Percentiles rank a stretch among this genome's conserved stretches.
phyloP scores from a whole-genome alignment of 2,113 vertebrate genomes.

The Corydoras sp. region DNA sequence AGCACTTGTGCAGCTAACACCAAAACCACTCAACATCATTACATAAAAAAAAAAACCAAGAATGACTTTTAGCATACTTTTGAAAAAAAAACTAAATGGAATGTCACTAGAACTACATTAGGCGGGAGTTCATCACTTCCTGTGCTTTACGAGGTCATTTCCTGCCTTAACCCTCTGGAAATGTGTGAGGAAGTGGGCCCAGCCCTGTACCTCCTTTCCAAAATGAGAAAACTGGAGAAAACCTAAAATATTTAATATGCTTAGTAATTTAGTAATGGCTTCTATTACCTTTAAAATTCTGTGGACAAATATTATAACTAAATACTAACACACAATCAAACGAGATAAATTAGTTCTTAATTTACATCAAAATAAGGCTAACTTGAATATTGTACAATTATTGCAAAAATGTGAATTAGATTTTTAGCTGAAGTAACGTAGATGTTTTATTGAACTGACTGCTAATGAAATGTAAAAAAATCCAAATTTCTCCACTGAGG shows the following conservation, averaged over 20 bases:
- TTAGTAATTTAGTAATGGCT: too few relatives aligned
- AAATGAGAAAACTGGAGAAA: neutral
- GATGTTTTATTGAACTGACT: neutral
- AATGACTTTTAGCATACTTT: neutral
- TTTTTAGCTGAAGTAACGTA: too few relatives aligned
- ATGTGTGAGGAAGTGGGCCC: slow-evolving; percentile 59
- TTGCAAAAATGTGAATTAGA: too few relatives aligned
- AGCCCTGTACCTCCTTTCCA: slow-evolving; percentile 3
- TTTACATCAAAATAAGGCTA: too few relatives aligned
- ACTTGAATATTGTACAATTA: too few relatives aligned
- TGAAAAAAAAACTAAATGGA: slow-evolving; percentile 29
- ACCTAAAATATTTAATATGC: neutral
- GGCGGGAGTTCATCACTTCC: slow-evolving; percentile 63
- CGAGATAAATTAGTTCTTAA: too few relatives aligned
- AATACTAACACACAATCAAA: too few relatives aligned
- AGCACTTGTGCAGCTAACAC: neutral
- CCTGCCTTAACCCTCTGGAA: slow-evolving; percentile 56
- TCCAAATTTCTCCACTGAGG: slow-evolving; percentile 35
- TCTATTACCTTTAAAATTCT: too few relatives aligned
- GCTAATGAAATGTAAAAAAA: slow-evolving; percentile 5
- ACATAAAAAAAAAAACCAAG: too few relatives aligned
- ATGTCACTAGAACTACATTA: slow-evolving; percentile 41
- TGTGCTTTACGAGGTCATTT: slow-evolving; percentile 67
- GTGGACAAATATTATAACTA: too few relatives aligned
- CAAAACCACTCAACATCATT: neutral